phyloP scores from a whole-genome alignment of 2,888 invertebrate species.

The Polylopha cassiicola region DNA sequence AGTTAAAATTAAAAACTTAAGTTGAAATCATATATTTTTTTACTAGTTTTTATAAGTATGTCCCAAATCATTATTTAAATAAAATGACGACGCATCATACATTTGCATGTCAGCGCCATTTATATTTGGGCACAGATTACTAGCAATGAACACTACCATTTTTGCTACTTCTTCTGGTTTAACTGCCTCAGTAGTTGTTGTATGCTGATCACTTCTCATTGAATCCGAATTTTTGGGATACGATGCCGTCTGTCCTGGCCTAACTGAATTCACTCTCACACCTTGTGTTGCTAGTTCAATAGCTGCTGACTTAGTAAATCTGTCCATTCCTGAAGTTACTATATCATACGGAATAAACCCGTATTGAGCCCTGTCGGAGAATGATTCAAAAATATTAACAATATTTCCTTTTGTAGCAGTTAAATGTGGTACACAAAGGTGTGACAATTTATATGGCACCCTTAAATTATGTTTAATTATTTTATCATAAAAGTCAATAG shows the following conservation, averaged over 20 bases:
- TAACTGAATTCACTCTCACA: slow-evolving; percentile 41
- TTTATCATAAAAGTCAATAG: slow-evolving; percentile 50
- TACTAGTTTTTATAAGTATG: too few relatives aligned
- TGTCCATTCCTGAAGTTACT: slow-evolving; percentile 40
- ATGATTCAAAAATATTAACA: slow-evolving; percentile 48
- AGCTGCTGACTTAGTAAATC: slow-evolving; percentile 41
- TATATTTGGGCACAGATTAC: slow-evolving; percentile 42
- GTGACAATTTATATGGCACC: slow-evolving; percentile 50
- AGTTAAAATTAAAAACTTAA: too few relatives aligned
- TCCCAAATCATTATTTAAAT: too few relatives aligned
- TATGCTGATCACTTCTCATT: slow-evolving; percentile 24
- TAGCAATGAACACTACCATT: slow-evolving; percentile 46
- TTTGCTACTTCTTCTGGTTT: slow-evolving; percentile 46
- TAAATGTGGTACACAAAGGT: slow-evolving; percentile 44
- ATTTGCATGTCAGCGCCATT: slow-evolving; percentile 41
- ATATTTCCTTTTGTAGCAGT: slow-evolving; percentile 49
- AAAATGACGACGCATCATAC: too few relatives aligned
- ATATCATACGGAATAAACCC: too few relatives aligned
- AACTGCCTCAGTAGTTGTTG: slow-evolving; percentile 33
- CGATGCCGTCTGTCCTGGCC: slow-evolving; percentile 40
- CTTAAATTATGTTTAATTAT: slow-evolving; percentile 46
- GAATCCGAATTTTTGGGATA: slow-evolving; percentile 28
- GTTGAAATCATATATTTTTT: too few relatives aligned
- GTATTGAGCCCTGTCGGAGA: slow-evolving; percentile 50
- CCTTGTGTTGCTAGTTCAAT: slow-evolving; percentile 39